phyloP scores from a whole-genome alignment of 1,140 invertebrate species.

The Drosophila sucinea region DNA sequence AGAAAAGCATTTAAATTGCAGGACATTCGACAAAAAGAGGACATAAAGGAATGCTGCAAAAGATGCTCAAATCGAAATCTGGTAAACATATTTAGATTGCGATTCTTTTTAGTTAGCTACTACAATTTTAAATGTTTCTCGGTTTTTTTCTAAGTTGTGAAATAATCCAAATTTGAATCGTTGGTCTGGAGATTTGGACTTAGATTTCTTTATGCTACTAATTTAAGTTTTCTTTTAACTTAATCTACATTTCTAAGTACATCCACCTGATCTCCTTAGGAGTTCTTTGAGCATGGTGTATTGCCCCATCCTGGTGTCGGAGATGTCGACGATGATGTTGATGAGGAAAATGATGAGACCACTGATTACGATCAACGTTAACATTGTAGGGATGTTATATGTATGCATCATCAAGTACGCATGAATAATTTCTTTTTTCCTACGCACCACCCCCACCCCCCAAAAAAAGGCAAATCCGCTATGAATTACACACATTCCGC shows the following conservation, averaged over 20 bases:
- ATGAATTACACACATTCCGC: conserved; percentile 59
- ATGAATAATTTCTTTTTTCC: conserved; percentile 54
- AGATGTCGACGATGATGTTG: not conserved
- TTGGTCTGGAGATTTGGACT: too few relatives aligned
- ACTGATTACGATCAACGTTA: conserved; percentile 45
- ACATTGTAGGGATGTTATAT: conserved; percentile 27
- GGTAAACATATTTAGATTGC: not conserved
- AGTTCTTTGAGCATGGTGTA: not conserved
- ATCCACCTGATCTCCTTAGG: not conserved
- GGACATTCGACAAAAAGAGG: not conserved
- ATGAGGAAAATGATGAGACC: conserved; percentile 39
- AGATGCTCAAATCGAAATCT: not conserved
- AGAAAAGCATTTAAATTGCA: conserved; percentile 30
- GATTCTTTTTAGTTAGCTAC: not conserved
- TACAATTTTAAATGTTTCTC: too few relatives aligned
- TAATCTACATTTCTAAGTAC: too few relatives aligned
- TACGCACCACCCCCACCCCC: not conserved
- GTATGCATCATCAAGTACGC: conserved; percentile 53
- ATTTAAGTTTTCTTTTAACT: too few relatives aligned
- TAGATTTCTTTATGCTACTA: too few relatives aligned
- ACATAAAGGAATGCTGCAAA: conserved; percentile 4
- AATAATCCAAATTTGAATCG: too few relatives aligned
- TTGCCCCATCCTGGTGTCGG: not conserved
- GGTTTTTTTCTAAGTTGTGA: too few relatives aligned
- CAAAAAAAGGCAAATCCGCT: conserved; percentile 51